A percentile compares a stretch with the other conserved stretches of the same genome.
Evolutionary conservation across 1,140 invertebrate species (phyloP).

Genomic region (Carposina sasakii): DNA sequence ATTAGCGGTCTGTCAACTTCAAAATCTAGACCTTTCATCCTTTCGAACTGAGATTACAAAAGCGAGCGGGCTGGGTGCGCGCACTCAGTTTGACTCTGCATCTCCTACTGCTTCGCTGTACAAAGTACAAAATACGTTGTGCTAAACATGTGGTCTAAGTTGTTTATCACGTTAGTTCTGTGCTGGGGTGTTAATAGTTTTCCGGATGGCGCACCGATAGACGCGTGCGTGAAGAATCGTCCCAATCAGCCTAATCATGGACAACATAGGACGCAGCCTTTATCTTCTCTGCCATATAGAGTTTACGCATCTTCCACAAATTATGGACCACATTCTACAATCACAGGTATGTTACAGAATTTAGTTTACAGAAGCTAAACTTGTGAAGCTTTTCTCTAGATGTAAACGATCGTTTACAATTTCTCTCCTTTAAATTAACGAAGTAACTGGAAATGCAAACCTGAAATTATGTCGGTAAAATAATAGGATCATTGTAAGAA

Average conservation of each 20-base stretch:
- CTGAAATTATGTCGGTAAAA: no score
- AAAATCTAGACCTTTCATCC: constrained; percentile 61
- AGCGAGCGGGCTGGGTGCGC: constrained; percentile 38
- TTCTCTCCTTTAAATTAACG: no score
- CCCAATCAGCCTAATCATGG: constrained; percentile 84
- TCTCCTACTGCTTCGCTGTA: constrained; percentile 10
- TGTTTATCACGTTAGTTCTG: constrained; percentile 34
- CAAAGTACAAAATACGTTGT: neutral
- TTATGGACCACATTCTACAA: constrained; percentile 78
- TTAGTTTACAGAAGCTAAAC: no score
- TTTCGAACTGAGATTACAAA: constrained; percentile 61
- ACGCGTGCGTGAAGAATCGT: constrained; percentile 81
- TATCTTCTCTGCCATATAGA: constrained; percentile 77
- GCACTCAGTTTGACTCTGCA: constrained; percentile 40
- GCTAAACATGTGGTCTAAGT: constrained; percentile 34
- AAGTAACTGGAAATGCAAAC: no score
- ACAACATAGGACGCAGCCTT: constrained; percentile 76
- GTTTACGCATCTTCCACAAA: constrained; percentile 75
- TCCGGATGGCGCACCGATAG: constrained; percentile 84
- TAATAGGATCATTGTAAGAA: no score
- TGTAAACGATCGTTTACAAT: no score
- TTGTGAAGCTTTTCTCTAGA: no score
- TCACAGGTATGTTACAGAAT: constrained; percentile 77
- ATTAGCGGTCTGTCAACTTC: constrained; percentile 48
- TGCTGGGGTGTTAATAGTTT: constrained; percentile 65